These are phyloP conservation scores for Eucidaris tribuloides DNA, from an alignment of 35 echinoderm and acorn worm species.

Conservation along the genomic window DNA sequence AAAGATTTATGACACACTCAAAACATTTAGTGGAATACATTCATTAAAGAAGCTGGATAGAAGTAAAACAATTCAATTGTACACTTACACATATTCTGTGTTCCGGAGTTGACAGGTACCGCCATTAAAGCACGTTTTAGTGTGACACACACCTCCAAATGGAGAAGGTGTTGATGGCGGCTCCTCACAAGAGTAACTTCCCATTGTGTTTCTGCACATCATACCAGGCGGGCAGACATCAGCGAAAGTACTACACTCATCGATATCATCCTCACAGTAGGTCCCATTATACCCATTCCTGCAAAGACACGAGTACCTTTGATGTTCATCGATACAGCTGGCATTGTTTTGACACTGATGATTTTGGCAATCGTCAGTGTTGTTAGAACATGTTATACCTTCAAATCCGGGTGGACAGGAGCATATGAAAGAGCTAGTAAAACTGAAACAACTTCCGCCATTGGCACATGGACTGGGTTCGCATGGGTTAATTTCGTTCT, in stretches of 20 bases:
- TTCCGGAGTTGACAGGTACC: neutral
- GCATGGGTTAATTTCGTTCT: slow-evolving; percentile 27
- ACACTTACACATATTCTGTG: neutral
- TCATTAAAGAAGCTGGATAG: no score
- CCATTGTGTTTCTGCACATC: neutral
- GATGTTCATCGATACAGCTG: slow-evolving; percentile 4
- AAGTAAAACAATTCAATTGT: neutral
- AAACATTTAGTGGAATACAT: no score
- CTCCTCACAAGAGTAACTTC: neutral
- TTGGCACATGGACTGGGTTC: slow-evolving; percentile 38
- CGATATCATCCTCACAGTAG: slow-evolving; percentile 8
- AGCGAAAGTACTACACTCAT: neutral
- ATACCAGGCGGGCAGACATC: neutral
- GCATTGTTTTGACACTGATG: neutral
- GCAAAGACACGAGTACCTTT: slow-evolving; percentile 2
- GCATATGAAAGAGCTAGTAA: slow-evolving; percentile 5
- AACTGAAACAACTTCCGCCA: slow-evolving; percentile 40
- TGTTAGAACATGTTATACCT: neutral
- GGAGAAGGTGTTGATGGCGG: neutral
- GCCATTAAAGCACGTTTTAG: neutral
- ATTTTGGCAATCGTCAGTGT: neutral
- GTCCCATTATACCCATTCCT: neutral
- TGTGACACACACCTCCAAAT: neutral
- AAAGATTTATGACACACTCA: no score
- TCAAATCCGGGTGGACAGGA: neutral